A percentile compares a stretch with the other conserved stretches of the same genome.
Conservation (phyloP, 2,113 vertebrate species). For the Indri indri region DNA sequence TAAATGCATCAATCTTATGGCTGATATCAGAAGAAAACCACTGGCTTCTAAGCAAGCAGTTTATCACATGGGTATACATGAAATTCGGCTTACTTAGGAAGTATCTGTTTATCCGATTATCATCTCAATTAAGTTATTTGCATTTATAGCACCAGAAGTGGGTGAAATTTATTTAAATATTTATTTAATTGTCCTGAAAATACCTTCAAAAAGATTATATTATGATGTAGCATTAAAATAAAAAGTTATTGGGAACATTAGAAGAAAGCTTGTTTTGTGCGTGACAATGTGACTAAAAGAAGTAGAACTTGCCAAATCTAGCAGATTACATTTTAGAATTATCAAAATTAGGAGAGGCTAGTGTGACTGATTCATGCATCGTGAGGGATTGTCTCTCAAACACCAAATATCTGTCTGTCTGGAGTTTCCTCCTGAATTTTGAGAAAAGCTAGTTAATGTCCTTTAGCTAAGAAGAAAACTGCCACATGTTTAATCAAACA, state of each 20-base stretch:
- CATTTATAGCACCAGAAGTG: not conserved
- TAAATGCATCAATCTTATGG: not conserved
- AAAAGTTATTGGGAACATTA: not conserved
- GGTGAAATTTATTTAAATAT: conserved; percentile 35
- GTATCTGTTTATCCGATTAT: not conserved
- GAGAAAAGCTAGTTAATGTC: conserved; percentile 22
- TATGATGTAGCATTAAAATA: not conserved
- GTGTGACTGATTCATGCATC: not conserved
- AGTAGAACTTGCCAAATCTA: not conserved
- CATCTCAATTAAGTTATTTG: conserved; percentile 38
- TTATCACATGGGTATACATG: not conserved
- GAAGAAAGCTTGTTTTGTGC: not conserved
- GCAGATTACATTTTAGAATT: not conserved
- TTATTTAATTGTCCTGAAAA: conserved; percentile 48
- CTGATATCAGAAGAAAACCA: not conserved
- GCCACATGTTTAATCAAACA: not conserved
- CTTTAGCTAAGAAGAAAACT: conserved; percentile 3
- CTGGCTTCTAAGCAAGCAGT: not conserved
- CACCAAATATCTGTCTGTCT: not conserved
- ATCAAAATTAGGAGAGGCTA: not conserved
- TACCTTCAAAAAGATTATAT: not conserved
- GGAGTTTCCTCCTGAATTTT: not conserved
- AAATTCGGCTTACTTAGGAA: not conserved
- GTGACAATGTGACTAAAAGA: not conserved
- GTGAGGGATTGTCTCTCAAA: not conserved